Evolutionary conservation across 2,888 invertebrate species (phyloP), one percentile per base, ranked within the genome.

Genomic region (Ferrisia virgata): DNA sequence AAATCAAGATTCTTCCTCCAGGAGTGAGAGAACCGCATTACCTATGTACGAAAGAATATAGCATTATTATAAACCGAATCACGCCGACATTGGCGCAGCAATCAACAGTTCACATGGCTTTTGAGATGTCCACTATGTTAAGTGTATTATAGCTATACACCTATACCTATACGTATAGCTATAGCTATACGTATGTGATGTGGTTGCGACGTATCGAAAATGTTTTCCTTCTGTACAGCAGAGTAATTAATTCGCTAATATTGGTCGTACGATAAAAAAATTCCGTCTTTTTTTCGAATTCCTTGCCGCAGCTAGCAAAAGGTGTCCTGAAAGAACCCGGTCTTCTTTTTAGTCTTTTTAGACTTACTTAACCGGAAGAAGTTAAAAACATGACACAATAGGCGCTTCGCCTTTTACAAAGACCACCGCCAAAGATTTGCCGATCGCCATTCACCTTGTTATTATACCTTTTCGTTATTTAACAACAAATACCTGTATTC

Each of bases 401-500:
- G 83, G 83, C 72, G 72, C 83, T 72, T 40, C 39, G 39, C 72
- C 40, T 43, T 40, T 39, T 47, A 83, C 76, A 83, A 83, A 83
- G 83, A 83, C 83, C 83, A 83, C 83, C 83, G 83, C 83, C 83
- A 83, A 83, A 83, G 83, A 83, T 83, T 83, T 31, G 83, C 83
- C 83, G 83, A 83, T 83, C 64, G 40, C 82, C 83, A 83, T 83
- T 83, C 83, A 76, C 39, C 39, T 43, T 22, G 72, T 83, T 83
- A 83, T 83, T 83, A 83, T 83, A 76, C 76, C 83, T 83, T 83
- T 83, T 83, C 83, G 83, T 83, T 83, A 83, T 83, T 83, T 72
- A 83, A 83, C 83, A 83, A 83, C 76, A 83, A 83, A 83, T 83
- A 83, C 83, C 83, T 83, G 83, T 83, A 83, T 83, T 83, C 83